Conservation (phyloP, 2,113 vertebrate species). For the Callorhinus ursinus region DNA sequence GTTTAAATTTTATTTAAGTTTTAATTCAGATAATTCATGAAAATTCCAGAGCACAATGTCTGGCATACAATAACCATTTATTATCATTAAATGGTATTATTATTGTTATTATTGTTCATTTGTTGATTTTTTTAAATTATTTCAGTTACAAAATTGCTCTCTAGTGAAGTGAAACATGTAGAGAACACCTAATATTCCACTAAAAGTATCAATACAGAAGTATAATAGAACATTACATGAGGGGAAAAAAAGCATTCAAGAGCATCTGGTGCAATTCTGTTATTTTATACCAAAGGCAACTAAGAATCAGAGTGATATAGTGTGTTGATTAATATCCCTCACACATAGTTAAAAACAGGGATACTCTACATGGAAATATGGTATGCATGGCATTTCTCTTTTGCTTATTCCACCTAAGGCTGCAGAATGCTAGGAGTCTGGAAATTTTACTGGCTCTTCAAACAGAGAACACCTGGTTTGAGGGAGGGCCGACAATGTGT, state of each 20-base stretch:
- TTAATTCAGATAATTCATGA: not conserved
- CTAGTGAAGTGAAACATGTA: not conserved
- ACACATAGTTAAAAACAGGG: not conserved
- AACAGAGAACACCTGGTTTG: not conserved
- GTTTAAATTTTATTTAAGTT: not conserved
- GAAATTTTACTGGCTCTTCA: not conserved
- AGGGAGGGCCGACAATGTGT: not conserved
- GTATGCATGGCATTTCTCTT: not conserved
- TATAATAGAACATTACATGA: not conserved
- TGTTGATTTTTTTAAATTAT: not conserved
- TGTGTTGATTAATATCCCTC: not conserved
- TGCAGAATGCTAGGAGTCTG: not conserved
- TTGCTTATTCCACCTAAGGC: not conserved
- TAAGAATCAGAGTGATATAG: not conserved
- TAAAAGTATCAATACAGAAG: not conserved
- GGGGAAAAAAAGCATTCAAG: not conserved
- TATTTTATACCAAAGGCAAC: not conserved
- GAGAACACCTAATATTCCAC: not conserved
- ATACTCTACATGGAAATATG: not conserved
- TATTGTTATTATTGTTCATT: not conserved
- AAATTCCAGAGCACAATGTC: not conserved
- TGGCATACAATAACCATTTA: not conserved
- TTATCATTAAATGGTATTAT: not conserved
- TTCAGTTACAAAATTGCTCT: not conserved
- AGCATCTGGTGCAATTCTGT: not conserved